Evolutionary conservation across 2,113 vertebrate genomes (phyloP).

Genomic region (Rostratula benghalensis): DNA sequence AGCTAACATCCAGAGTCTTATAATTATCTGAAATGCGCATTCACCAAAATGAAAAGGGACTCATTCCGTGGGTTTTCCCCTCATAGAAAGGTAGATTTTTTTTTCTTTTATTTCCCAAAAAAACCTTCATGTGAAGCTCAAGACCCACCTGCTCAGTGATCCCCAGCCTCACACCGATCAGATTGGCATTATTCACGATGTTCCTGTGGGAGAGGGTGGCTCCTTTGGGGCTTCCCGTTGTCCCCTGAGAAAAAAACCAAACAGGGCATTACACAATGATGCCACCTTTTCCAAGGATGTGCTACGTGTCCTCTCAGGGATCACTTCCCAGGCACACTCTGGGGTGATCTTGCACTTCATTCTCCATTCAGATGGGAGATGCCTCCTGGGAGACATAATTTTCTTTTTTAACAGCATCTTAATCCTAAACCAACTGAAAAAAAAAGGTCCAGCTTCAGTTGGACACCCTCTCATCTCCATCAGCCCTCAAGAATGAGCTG

Average conservation of each 20-base stretch:
- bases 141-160: constrained; percentile 78
- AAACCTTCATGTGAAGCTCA: neutral
- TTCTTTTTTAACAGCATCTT: neutral
- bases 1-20: neutral
- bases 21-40: neutral
- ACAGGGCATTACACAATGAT: neutral
- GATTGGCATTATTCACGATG: constrained; percentile 86
- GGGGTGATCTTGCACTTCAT: neutral
- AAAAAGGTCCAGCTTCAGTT: neutral
- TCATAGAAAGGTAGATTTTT: neutral
- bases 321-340: neutral
- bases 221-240: constrained; percentile 91
- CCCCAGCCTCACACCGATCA: constrained; percentile 78
- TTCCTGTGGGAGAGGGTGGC: constrained; percentile 91
- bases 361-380: neutral
- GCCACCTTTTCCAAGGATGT: neutral
- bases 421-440: neutral
- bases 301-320: accelerated
- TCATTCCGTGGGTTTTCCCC: neutral
- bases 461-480: neutral
- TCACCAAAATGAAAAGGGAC: neutral
- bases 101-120: accelerated
- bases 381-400: neutral
- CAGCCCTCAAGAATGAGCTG: neutral
- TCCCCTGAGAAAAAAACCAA: constrained; percentile 80